Conservation (phyloP, 2,797 vertebrate genomes). For the Streptopelia turtur region DNA sequence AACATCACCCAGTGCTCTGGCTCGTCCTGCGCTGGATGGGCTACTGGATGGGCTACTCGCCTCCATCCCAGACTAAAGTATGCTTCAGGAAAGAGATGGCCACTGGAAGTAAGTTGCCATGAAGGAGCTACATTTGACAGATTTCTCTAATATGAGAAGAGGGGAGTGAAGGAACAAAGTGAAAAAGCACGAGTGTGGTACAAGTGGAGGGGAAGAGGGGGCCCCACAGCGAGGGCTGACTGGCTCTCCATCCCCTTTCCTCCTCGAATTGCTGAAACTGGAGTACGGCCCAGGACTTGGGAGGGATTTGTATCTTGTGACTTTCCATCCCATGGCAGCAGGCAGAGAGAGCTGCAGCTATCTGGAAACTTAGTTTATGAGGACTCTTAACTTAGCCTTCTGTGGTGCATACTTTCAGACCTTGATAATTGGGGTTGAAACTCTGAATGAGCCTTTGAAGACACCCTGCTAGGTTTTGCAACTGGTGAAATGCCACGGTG, state of each 20-base stretch:
- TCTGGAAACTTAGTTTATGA: background rate
- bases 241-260: background rate
- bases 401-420: background rate
- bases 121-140: background rate
- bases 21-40: background rate
- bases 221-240: fast-evolving
- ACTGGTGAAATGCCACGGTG: background rate
- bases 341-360: background rate
- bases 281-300: background rate
- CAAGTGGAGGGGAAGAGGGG: background rate
- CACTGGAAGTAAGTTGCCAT: background rate
- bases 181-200: background rate
- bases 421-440: background rate
- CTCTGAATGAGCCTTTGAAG: background rate
- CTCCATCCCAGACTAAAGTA: background rate
- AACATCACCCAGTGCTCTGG: background rate
- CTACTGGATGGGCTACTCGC: fast-evolving
- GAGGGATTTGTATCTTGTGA: background rate
- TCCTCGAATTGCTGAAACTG: background rate
- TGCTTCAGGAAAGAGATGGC: background rate
- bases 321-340: background rate
- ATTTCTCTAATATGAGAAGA: background rate
- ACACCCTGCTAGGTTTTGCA: background rate
- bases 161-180: background rate
- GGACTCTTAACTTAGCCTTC: background rate